Percentiles rank a stretch among this genome's conserved stretches.
Evolutionary conservation across 2,797 vertebrate species (phyloP).

Genomic region (Natrix natrix): DNA sequence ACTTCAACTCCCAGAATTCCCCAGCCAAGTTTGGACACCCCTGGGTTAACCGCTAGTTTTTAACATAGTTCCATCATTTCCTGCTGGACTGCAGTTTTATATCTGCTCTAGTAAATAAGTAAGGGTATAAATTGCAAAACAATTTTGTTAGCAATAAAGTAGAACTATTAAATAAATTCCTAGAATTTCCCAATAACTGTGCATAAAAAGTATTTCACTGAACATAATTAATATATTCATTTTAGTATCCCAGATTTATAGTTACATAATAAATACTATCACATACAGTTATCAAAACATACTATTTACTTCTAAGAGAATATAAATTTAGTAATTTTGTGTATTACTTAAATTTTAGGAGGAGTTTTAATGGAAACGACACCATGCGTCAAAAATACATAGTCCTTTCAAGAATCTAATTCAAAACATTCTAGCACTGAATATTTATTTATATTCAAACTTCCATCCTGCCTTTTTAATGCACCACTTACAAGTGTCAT

Average conservation of each 20-base stretch:
- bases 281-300: background rate
- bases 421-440: background rate
- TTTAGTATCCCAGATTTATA: background rate
- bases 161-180: background rate
- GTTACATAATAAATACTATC: background rate
- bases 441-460: background rate
- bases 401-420: background rate
- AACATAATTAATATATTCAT: background rate
- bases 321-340: background rate
- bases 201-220: background rate
- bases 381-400: background rate
- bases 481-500: background rate
- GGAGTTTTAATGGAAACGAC: background rate
- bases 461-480: background rate
- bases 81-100: background rate
- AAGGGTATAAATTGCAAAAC: background rate
- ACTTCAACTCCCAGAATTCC: too few relatives aligned
- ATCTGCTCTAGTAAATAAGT: background rate
- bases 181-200: background rate
- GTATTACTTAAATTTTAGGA: background rate
- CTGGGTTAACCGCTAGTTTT: background rate
- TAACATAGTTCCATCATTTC: background rate
- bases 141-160: background rate
- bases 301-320: background rate
- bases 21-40: too few relatives aligned